phyloP scores from a whole-genome alignment of 2,797 vertebrate species.

The Phataginus tricuspis region DNA sequence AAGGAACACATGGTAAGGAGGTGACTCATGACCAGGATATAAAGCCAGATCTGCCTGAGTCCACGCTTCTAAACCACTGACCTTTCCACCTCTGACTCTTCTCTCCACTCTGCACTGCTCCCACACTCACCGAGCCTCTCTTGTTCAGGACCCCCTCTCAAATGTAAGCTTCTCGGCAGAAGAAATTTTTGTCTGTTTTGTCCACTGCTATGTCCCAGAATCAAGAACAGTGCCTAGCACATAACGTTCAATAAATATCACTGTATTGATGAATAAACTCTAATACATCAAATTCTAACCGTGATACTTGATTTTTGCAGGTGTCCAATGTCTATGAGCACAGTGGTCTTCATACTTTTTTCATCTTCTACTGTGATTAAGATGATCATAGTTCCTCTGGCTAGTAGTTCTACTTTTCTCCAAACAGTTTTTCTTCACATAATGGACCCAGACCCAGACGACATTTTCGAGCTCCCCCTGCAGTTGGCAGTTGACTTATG shows the following conservation, averaged over 20 bases:
- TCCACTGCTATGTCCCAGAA: background rate
- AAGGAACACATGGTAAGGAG: background rate
- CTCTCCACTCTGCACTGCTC: background rate
- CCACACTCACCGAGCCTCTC: background rate
- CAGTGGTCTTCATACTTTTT: background rate
- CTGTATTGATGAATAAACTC: background rate
- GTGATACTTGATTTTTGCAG: background rate
- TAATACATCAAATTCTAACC: conserved; percentile 31
- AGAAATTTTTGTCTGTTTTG: conserved; percentile 15
- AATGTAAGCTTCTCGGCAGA: background rate
- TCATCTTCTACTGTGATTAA: background rate
- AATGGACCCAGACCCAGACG: background rate
- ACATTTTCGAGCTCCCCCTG: background rate
- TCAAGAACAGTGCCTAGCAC: background rate
- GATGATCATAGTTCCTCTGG: background rate
- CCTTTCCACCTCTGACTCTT: background rate
- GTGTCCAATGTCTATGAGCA: background rate
- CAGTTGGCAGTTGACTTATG: background rate
- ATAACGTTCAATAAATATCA: background rate
- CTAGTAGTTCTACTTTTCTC: background rate
- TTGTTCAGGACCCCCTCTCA: background rate
- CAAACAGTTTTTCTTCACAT: background rate
- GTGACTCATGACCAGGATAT: background rate
- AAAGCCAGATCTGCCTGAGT: background rate
- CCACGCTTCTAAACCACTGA: background rate